phyloP scores from a whole-genome alignment of 2,113 vertebrate genomes.

The Amazona guildingii region DNA sequence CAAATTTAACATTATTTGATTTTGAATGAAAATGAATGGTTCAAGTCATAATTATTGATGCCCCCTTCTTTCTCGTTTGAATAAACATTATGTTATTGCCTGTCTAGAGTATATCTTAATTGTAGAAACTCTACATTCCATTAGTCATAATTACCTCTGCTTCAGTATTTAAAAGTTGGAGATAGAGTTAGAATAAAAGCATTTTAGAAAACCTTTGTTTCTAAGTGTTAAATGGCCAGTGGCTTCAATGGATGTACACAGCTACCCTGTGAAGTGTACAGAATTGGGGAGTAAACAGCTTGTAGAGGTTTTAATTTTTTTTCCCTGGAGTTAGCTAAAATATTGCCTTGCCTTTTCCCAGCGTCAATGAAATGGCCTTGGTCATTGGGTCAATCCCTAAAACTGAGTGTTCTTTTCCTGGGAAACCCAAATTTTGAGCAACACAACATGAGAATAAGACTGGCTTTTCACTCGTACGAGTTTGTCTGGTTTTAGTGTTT shows the following conservation, averaged over 20 bases:
- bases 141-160: slow-evolving; percentile 53
- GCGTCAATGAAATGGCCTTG: background rate
- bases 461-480: background rate
- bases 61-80: slow-evolving; percentile 45
- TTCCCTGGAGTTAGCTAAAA: background rate
- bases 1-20: background rate
- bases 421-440: background rate
- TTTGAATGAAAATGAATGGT: slow-evolving; percentile 50
- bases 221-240: background rate
- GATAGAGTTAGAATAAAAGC: background rate
- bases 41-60: slow-evolving; percentile 59
- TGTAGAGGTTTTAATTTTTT: background rate
- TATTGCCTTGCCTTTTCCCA: background rate
- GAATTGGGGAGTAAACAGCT: background rate
- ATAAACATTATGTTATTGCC: slow-evolving; percentile 59
- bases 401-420: background rate
- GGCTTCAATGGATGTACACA: background rate
- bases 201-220: background rate
- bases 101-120: slow-evolving; percentile 41
- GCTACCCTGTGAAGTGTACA: background rate
- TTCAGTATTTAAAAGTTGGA: slow-evolving; percentile 7
- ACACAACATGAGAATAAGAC: background rate
- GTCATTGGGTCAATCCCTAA: background rate
- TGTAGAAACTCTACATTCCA: slow-evolving; percentile 53
- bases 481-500: slow-evolving; percentile 13